These are phyloP conservation scores for Tholera decimalis DNA, from an alignment of 2,888 invertebrate genomes.

Conservation along the genomic window DNA sequence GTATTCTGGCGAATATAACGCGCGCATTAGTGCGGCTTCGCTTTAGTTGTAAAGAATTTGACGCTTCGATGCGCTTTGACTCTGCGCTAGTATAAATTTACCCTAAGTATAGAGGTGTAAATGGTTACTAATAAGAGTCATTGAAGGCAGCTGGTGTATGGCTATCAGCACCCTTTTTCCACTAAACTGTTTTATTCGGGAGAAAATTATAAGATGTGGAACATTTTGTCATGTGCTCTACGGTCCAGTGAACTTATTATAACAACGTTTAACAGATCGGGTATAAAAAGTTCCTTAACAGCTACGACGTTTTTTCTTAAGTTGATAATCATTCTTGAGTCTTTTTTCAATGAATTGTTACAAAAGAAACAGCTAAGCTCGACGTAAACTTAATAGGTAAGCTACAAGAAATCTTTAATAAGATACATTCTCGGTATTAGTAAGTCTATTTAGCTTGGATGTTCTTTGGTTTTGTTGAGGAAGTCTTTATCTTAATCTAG, in stretches of 20 bases:
- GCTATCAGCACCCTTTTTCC: too few species aligned
- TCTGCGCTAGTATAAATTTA: too few species aligned
- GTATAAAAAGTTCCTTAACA: not conserved
- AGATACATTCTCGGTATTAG: not conserved
- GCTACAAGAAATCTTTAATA: slow-evolving; percentile 5
- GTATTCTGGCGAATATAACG: too few species aligned
- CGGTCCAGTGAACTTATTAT: not conserved
- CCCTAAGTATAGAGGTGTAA: too few species aligned
- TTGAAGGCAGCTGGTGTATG: not conserved
- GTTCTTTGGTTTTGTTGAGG: not conserved
- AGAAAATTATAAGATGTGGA: too few species aligned
- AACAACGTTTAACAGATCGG: not conserved
- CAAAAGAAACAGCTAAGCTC: not conserved
- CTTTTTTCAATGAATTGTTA: slow-evolving; percentile 15
- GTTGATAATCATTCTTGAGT: slow-evolving; percentile 14
- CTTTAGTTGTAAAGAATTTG: too few species aligned
- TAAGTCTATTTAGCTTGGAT: slow-evolving; percentile 4
- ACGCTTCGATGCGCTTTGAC: too few species aligned
- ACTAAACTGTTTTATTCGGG: too few species aligned
- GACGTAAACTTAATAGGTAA: slow-evolving; percentile 11
- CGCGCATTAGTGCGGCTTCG: too few species aligned
- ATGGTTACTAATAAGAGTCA: too few species aligned
- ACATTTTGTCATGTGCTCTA: not conserved
- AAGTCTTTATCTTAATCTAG: not conserved
- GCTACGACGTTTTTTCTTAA: not conserved